Conservation (phyloP, 2,797 vertebrate genomes). For the Pseudomugil gertrudae region DNA sequence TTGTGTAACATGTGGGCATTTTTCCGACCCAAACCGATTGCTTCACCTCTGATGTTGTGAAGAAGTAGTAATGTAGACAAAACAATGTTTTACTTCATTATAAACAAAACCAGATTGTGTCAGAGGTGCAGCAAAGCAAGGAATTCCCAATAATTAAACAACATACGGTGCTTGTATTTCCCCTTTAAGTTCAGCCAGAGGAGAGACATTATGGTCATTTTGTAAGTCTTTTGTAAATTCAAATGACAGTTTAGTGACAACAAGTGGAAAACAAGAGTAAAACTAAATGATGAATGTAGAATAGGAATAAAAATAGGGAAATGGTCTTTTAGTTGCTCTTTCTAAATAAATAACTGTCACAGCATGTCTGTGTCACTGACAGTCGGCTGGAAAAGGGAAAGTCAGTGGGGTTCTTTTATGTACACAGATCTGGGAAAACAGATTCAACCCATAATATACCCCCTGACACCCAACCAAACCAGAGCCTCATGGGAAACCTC, state of each 20-base stretch:
- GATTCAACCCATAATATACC: slow-evolving; percentile 40
- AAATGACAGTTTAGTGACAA: neutral
- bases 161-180: slow-evolving; percentile 27
- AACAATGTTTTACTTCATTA: neutral
- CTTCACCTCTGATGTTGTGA: neutral
- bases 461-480: slow-evolving; percentile 41
- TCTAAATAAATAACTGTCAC: slow-evolving; percentile 16
- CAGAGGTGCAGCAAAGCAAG: neutral
- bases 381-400: slow-evolving; percentile 26
- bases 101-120: neutral
- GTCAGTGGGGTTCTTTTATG: slow-evolving; percentile 40
- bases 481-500: slow-evolving; percentile 45
- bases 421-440: slow-evolving; percentile 68
- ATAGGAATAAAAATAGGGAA: neutral
- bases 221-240: neutral
- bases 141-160: slow-evolving; percentile 7
- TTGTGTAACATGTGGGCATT: too few species aligned
- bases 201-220: neutral
- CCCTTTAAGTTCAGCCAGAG: slow-evolving; percentile 7
- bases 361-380: slow-evolving; percentile 19
- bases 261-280: neutral
- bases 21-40: neutral
- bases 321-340: neutral
- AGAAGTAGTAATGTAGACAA: neutral
- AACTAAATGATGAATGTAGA: neutral